These are phyloP conservation scores for Hypotaenidia okinawae DNA, from an alignment of 2,797 vertebrate species.

Conservation along the genomic window DNA sequence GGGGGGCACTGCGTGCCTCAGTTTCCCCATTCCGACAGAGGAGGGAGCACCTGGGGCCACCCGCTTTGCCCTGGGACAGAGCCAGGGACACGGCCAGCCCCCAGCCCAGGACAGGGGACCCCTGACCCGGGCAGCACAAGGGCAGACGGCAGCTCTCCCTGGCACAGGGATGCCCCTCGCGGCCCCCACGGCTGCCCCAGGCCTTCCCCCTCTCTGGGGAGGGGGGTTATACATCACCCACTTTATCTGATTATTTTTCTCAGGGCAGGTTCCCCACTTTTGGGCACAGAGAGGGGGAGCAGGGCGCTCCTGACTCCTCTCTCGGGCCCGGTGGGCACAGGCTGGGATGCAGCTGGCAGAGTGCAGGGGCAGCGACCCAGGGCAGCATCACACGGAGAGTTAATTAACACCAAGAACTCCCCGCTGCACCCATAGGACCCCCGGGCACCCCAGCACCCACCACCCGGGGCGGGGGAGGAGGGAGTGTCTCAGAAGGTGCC, in stretches of 20 bases:
- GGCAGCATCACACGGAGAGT: background rate
- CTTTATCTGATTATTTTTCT: too few relatives aligned
- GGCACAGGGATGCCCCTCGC: fast-evolving
- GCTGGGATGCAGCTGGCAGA: background rate
- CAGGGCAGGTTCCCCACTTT: background rate
- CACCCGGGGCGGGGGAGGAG: background rate
- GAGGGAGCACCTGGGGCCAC: background rate
- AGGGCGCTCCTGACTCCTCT: background rate
- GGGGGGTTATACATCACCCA: too few relatives aligned
- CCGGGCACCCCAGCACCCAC: background rate
- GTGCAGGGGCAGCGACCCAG: background rate
- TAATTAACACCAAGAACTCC: background rate
- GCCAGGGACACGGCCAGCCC: background rate
- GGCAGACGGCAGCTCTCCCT: background rate
- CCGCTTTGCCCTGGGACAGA: background rate
- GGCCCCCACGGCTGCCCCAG: background rate
- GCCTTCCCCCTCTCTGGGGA: too few relatives aligned
- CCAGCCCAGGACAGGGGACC: fast-evolving
- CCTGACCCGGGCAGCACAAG: background rate
- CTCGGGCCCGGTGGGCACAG: too few relatives aligned
- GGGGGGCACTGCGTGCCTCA: background rate
- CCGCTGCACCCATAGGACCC: background rate
- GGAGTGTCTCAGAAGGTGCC: background rate
- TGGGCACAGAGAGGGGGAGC: background rate
- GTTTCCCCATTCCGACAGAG: background rate